Evolutionary conservation across 2,888 invertebrate genomes (phyloP).

Genomic region (Diplolepis rosae): DNA sequence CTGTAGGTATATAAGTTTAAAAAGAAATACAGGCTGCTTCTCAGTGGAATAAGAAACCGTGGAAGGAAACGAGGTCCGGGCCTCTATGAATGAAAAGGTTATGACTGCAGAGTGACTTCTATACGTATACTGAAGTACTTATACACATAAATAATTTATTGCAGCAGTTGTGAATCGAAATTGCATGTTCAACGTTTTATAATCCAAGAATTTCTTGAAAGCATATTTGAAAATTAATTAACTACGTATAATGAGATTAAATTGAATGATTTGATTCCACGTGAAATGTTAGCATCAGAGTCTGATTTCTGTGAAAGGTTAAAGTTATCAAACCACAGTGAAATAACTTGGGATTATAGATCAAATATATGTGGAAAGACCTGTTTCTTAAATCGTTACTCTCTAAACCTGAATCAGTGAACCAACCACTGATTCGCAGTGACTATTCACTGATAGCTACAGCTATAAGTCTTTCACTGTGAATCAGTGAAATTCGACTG

Average conservation of each 20-base stretch:
- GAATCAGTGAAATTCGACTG: no score
- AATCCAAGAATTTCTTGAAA: not conserved
- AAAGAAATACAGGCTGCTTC: not conserved
- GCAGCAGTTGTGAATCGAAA: not conserved
- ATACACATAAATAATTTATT: not conserved
- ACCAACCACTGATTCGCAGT: no score
- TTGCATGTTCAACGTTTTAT: conserved; percentile 6
- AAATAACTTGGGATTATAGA: not conserved
- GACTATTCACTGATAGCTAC: no score
- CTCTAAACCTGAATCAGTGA: no score
- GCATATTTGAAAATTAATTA: conserved; percentile 25
- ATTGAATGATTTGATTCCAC: conserved; percentile 13
- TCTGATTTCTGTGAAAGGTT: not conserved
- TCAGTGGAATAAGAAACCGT: conserved; percentile 13
- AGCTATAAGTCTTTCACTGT: no score
- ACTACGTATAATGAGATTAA: conserved; percentile 6
- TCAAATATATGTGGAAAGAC: not conserved
- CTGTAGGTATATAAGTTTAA: conserved; percentile 16
- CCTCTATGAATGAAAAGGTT: conserved; percentile 15
- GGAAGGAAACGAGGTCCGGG: conserved; percentile 10
- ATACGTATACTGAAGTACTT: not conserved
- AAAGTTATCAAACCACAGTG: conserved; percentile 2
- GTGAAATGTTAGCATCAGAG: conserved; percentile 6
- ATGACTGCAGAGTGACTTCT: conserved; percentile 25
- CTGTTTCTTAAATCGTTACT: not conserved